Percentiles rank a stretch among this genome's conserved stretches.
Evolutionary conservation across 2,888 invertebrate species (phyloP).

Genomic region (Acrobasis suavella): DNA sequence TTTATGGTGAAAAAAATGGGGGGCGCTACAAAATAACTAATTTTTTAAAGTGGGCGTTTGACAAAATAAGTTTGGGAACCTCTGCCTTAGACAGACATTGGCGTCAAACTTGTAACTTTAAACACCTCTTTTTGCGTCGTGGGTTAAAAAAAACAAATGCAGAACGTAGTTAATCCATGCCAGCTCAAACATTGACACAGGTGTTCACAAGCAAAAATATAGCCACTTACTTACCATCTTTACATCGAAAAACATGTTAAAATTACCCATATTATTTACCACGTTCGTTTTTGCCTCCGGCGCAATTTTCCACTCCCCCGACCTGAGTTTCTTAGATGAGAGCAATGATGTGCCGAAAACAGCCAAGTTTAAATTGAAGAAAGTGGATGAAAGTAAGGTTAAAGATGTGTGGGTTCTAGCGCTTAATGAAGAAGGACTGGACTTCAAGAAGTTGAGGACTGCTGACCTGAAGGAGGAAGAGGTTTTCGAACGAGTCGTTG

Average conservation of each 20-base stretch:
- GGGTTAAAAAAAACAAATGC: too few species aligned
- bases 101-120: too few species aligned
- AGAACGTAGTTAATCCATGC: background rate
- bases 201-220: background rate
- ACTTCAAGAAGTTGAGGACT: conserved; percentile 38
- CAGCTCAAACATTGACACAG: conserved; percentile 8
- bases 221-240: background rate
- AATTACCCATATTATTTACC: conserved; percentile 34
- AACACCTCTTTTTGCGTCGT: too few species aligned
- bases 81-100: too few species aligned
- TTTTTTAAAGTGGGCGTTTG: too few species aligned
- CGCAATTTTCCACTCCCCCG: conserved; percentile 1
- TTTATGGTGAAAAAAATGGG: too few species aligned
- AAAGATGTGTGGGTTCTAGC: conserved; percentile 49
- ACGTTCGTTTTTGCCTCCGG: conserved; percentile 3
- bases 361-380: background rate
- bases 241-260: conserved; percentile 29
- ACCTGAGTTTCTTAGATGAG: background rate
- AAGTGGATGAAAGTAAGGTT: background rate
- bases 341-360: background rate
- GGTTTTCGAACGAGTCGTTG: conserved; percentile 39
- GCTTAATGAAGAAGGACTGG: conserved; percentile 40
- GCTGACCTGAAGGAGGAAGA: conserved; percentile 38
- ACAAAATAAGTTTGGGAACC: too few species aligned
- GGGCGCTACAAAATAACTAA: too few species aligned